Percentiles rank a stretch among this genome's conserved stretches.
phyloP scores from a whole-genome alignment of 1,140 invertebrate genomes.

The Aphis gossypii region DNA sequence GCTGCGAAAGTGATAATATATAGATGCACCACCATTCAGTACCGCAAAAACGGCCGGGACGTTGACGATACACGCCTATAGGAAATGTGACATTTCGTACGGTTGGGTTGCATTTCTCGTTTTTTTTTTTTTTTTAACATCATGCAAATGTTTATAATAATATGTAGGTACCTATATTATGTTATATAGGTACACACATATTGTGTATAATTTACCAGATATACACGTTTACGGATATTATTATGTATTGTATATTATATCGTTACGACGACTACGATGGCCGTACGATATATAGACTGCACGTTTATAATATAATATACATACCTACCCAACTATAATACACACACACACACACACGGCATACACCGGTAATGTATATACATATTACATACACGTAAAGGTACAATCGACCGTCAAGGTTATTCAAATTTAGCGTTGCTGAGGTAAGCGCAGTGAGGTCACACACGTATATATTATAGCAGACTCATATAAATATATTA shows the following conservation, averaged over 20 bases:
- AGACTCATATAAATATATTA: background rate
- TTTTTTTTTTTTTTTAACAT: background rate
- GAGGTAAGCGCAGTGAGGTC: background rate
- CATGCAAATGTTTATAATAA: background rate
- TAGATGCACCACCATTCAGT: too few species aligned
- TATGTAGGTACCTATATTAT: background rate
- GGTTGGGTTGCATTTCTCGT: background rate
- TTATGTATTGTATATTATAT: background rate
- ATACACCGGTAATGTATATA: background rate
- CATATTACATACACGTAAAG: background rate
- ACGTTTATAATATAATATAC: conserved; percentile 12
- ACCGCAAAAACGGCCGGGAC: background rate
- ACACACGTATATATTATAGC: background rate
- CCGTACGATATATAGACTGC: background rate
- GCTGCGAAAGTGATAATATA: too few species aligned
- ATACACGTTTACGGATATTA: conserved; percentile 13
- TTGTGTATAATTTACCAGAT: background rate
- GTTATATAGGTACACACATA: background rate
- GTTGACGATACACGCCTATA: background rate
- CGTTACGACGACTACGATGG: background rate
- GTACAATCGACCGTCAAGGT: conserved; percentile 4
- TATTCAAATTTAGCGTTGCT: conserved; percentile 12
- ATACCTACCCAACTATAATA: background rate
- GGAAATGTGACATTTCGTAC: background rate
- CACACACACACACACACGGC: too few species aligned